These are phyloP conservation scores for Lycocorax pyrrhopterus DNA, from an alignment of 2,113 vertebrate genomes.

Conservation along the genomic window DNA sequence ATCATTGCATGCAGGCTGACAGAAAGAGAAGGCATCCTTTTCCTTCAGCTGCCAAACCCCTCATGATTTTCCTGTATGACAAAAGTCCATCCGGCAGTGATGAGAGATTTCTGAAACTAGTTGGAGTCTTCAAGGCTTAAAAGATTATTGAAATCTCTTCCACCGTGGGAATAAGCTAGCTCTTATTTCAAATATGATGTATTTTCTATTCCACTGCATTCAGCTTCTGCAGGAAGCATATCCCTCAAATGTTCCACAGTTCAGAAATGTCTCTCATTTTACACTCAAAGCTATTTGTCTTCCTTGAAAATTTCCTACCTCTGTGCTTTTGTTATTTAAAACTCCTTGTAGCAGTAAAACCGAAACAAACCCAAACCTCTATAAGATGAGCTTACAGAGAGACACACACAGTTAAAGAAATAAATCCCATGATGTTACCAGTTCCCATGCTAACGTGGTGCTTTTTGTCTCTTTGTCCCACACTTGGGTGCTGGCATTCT, in stretches of 20 bases:
- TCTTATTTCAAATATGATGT: not conserved
- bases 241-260: not conserved
- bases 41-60: conserved; percentile 26
- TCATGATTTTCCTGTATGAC: conserved; percentile 21
- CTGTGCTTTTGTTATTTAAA: not conserved
- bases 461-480: not conserved
- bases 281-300: conserved; percentile 22
- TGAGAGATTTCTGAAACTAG: conserved; percentile 31
- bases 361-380: not conserved
- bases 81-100: not conserved
- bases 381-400: not conserved
- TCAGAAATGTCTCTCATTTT: conserved; percentile 11
- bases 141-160: not conserved
- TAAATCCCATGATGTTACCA: not conserved
- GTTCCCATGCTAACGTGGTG: not conserved
- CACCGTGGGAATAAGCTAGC: not conserved
- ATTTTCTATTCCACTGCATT: not conserved
- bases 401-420: not conserved
- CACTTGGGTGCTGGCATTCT: not conserved
- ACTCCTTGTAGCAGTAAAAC: not conserved
- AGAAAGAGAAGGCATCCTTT: conserved; percentile 36
- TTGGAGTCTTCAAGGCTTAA: not conserved
- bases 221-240: not conserved
- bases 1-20: conserved; percentile 17
- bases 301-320: not conserved